These are phyloP conservation scores for Corythornis leucogaster DNA, from an alignment of 2,797 vertebrate species.

Conservation along the genomic window DNA sequence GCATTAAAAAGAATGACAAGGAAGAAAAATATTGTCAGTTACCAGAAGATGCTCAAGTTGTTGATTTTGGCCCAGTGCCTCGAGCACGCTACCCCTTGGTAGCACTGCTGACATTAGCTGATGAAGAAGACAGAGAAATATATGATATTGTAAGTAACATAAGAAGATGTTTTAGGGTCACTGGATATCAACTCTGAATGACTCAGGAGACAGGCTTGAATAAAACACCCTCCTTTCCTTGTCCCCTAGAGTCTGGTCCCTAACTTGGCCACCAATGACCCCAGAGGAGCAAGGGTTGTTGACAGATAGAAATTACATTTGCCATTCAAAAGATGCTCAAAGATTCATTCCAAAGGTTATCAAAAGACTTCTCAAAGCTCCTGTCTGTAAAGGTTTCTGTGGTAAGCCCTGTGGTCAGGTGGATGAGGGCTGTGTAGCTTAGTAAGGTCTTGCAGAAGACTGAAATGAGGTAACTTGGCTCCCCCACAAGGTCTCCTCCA, in stretches of 20 bases:
- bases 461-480: not conserved
- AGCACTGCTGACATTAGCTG: slow-evolving; percentile 86
- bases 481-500: not conserved
- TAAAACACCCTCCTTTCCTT: not conserved
- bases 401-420: not conserved
- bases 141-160: slow-evolving; percentile 90
- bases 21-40: slow-evolving; percentile 82
- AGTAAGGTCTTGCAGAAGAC: not conserved
- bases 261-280: not conserved
- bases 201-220: not conserved
- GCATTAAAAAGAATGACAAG: slow-evolving; percentile 81
- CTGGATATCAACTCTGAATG: not conserved
- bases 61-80: slow-evolving; percentile 89
- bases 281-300: not conserved
- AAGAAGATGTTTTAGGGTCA: not conserved
- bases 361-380: not conserved
- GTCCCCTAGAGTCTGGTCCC: not conserved
- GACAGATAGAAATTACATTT: not conserved
- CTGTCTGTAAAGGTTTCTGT: not conserved
- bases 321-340: not conserved
- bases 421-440: not conserved
- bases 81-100: slow-evolving; percentile 89
- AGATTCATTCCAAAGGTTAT: too few species aligned
- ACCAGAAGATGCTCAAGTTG: slow-evolving; percentile 80
- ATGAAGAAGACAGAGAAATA: slow-evolving; percentile 81